Base-by-base conservation (phyloP, 2,888 invertebrate species). In the Agrilus biguttatus region DNA sequence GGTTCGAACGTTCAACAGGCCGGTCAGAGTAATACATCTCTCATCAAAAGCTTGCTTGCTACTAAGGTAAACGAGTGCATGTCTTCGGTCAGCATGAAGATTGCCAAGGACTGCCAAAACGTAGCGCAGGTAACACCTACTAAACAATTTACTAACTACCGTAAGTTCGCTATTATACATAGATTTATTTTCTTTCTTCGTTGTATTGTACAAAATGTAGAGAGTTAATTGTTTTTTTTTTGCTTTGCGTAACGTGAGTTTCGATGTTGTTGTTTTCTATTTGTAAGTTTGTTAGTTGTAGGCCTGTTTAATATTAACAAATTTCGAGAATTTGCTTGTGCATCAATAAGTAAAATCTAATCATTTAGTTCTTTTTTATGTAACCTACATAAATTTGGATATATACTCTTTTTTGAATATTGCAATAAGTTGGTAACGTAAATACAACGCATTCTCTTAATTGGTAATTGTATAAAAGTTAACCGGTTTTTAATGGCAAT, bases 31-130 rank as follows among this genome's bases (percentile, higher is more conserved):
- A 80, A 78, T 59, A 83, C 88, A 41, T 87, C 89, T 46, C 75
- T 92, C 55, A 92, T 93, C 64, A 93, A 93, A 70, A 91, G 88
- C 69, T 75, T 95, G 53, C 72, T 95, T 66, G 93, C 93, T 56
- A 90, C 86, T 69, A 95, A 93, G 82, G 90, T 91, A 73, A 75
- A 73, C 71, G 73, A 73, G 66, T 72, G 70, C 69, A 70, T 71
- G 63, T 61, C 62, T 49, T 55, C 65, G 57, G 60, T 63, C 58
- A 66, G 65, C 65, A 66, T 66, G 65, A 63, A 58, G 62, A 63
- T 63, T 59, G 60, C 63, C 54, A 56, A 61, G 58, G 65, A 64
- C 62, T 74, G 75, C 72, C 73, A 74, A 60, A 60, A 60, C 59
- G 64, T 66, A 62, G 57, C 68, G 57, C 75, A 75, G 65, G 60